phyloP scores from a whole-genome alignment of 2,113 vertebrate genomes.

The Nipponia nippon region DNA sequence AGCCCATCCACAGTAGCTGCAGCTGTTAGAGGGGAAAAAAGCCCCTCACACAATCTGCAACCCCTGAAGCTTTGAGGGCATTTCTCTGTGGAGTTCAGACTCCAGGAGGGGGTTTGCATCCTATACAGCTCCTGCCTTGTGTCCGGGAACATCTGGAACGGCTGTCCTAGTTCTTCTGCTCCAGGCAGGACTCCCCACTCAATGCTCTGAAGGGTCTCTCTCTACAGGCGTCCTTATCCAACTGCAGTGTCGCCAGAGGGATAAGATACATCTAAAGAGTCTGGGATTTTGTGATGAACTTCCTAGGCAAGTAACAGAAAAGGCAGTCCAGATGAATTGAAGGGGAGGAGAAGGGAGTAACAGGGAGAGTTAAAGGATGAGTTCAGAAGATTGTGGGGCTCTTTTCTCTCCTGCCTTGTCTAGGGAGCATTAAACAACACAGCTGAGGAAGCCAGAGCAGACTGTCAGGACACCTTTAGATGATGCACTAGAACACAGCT shows the following conservation, averaged over 20 bases:
- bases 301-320: not conserved
- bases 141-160: not conserved
- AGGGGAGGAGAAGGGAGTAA: not conserved
- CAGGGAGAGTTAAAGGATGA: not conserved
- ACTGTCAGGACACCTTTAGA: not conserved
- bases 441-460: not conserved
- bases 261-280: not conserved
- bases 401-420: not conserved
- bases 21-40: constrained; percentile 8
- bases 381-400: not conserved
- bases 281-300: not conserved
- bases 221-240: not conserved
- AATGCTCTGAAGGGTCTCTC: not conserved
- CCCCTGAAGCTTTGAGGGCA: constrained; percentile 6
- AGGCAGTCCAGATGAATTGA: not conserved
- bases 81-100: not conserved
- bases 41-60: not conserved
- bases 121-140: not conserved
- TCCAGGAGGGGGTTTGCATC: not conserved
- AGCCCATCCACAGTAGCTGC: constrained; percentile 87
- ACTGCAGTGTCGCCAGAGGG: not conserved
- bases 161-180: not conserved
- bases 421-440: not conserved
- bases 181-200: not conserved
- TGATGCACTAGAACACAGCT: not conserved